Conservation (phyloP, 2,113 vertebrate species). For the Nanger granti region DNA sequence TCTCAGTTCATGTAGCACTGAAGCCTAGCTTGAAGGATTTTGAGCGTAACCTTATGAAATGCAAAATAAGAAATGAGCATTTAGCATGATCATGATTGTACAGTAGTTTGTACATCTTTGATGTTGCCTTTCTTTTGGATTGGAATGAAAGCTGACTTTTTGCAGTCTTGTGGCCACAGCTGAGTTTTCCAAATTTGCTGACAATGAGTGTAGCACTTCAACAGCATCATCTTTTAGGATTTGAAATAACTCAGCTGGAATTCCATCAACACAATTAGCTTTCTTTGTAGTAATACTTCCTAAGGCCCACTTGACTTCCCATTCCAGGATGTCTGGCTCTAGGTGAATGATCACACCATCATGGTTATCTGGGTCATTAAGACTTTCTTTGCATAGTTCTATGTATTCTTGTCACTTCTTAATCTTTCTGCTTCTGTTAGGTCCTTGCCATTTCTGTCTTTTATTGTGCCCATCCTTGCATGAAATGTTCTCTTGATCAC, state of each 20-base stretch:
- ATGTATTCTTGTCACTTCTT: neutral
- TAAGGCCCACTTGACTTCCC: neutral
- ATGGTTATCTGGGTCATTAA: neutral
- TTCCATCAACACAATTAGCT: neutral
- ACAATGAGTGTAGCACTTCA: neutral
- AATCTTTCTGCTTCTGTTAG: neutral
- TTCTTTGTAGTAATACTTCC: neutral
- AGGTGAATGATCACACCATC: neutral
- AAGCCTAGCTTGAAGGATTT: neutral
- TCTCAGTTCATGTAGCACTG: neutral
- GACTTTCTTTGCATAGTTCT: neutral
- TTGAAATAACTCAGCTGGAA: neutral
- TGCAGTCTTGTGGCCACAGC: neutral
- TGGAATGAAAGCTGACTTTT: neutral
- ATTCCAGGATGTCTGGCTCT: neutral
- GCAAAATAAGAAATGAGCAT: neutral
- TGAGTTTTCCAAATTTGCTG: neutral
- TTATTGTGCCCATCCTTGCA: neutral
- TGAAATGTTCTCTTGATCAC: neutral
- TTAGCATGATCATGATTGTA: neutral
- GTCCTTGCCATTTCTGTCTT: neutral
- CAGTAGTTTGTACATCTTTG: neutral
- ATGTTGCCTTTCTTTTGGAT: neutral
- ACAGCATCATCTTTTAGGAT: neutral
- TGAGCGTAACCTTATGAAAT: neutral